These are phyloP conservation scores for Drosophila malerkotliana DNA, from an alignment of 1,140 invertebrate species.

Conservation along the genomic window DNA sequence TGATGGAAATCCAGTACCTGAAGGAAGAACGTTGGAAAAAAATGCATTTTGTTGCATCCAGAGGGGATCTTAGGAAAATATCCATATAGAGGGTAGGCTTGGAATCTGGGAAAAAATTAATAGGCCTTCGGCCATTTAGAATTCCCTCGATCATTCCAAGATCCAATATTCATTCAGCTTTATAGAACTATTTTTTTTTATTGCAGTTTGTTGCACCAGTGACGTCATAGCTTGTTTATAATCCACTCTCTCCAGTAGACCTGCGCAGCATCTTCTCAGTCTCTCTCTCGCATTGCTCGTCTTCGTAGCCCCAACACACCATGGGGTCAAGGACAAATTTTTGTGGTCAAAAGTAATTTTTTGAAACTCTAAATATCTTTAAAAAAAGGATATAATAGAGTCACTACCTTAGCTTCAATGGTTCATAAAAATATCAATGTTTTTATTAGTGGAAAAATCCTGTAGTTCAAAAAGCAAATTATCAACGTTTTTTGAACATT, in stretches of 20 bases:
- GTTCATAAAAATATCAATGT: too few species aligned
- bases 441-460: too few species aligned
- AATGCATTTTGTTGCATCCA: constrained; percentile 32
- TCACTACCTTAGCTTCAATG: too few species aligned
- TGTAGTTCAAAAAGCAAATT: too few species aligned
- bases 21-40: constrained; percentile 1
- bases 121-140: neutral
- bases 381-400: too few species aligned
- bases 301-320: neutral
- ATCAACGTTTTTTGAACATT: too few species aligned
- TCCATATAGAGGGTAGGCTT: neutral
- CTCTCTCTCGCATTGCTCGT: neutral
- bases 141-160: constrained; percentile 11
- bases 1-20: constrained; percentile 25
- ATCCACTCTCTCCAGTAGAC: constrained; percentile 14
- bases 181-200: neutral
- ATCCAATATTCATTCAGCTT: neutral
- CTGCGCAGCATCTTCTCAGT: constrained; percentile 18
- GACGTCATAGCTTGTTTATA: constrained; percentile 5
- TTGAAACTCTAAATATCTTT: too few species aligned
- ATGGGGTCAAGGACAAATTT: too few species aligned
- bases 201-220: constrained; percentile 14
- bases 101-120: neutral
- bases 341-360: too few species aligned
- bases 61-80: neutral